Conservation (phyloP, 2,888 invertebrate species). For the Aspidapion aeneum region DNA sequence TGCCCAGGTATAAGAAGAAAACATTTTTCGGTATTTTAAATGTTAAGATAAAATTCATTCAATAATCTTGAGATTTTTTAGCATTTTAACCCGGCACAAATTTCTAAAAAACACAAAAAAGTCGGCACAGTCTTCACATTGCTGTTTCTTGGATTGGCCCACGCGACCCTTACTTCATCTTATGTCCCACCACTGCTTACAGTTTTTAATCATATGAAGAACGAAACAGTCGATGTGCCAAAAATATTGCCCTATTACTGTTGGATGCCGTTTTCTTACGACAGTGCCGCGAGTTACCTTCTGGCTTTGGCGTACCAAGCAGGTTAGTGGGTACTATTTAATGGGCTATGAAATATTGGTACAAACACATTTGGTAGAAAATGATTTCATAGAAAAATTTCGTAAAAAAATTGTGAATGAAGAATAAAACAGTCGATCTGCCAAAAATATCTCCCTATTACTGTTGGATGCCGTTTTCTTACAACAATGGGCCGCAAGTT, state of each 20-base stretch:
- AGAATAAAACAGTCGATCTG: constrained; percentile 22
- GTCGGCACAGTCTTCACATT: constrained; percentile 36
- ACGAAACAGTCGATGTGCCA: constrained; percentile 23
- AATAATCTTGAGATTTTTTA: too few relatives aligned
- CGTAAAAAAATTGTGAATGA: too few relatives aligned
- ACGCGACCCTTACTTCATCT: constrained; percentile 37
- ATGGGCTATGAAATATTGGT: too few relatives aligned
- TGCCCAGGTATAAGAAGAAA: too few relatives aligned
- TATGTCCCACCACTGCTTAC: constrained; percentile 36
- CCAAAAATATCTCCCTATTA: constrained; percentile 36
- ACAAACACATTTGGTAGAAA: too few relatives aligned
- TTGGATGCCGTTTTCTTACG: constrained; percentile 42
- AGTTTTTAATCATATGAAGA: constrained; percentile 21
- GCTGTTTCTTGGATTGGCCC: constrained; percentile 36
- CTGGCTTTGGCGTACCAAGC: constrained; percentile 41
- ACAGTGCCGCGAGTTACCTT: constrained; percentile 35
- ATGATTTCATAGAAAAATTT: too few relatives aligned
- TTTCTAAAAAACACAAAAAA: constrained; percentile 31
- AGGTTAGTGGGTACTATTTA: constrained; percentile 14
- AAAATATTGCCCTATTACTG: constrained; percentile 37
- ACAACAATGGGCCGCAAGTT: constrained; percentile 34
- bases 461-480: constrained; percentile 43
- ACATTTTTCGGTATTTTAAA: too few relatives aligned
- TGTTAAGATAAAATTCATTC: too few relatives aligned
- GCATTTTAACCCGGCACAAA: constrained; percentile 31